These are phyloP conservation scores for Sorex araneus DNA, from an alignment of 2,113 vertebrate species.

Conservation along the genomic window DNA sequence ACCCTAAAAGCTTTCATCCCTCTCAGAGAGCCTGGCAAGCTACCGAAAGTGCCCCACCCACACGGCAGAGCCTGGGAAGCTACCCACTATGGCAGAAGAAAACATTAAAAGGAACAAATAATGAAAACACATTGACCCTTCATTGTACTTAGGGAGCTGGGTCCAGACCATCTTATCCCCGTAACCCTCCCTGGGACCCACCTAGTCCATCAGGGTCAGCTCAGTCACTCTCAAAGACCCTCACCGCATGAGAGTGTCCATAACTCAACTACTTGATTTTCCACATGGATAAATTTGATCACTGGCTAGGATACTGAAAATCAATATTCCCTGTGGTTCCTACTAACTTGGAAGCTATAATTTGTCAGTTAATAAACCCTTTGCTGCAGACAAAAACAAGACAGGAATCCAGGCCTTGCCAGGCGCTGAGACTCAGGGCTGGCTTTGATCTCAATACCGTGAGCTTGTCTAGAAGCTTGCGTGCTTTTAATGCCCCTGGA, in stretches of 20 bases:
- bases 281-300: accelerated
- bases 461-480: not conserved
- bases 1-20: no score
- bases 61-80: no score
- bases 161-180: not conserved
- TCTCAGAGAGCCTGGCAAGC: no score
- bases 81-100: no score
- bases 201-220: not conserved
- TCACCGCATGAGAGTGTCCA: not conserved
- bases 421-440: not conserved
- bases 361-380: not conserved
- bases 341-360: not conserved
- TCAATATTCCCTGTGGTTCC: not conserved
- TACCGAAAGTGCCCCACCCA: no score
- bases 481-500: not conserved
- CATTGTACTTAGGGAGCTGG: not conserved
- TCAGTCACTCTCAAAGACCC: not conserved
- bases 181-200: not conserved
- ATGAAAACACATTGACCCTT: not conserved
- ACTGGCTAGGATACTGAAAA: accelerated
- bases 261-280: no score
- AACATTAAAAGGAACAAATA: not conserved
- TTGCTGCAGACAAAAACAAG: not conserved
- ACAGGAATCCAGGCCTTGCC: not conserved
- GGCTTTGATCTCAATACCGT: not conserved